phyloP scores from a whole-genome alignment of 2,797 vertebrate genomes.

The Thunnus albacares region DNA sequence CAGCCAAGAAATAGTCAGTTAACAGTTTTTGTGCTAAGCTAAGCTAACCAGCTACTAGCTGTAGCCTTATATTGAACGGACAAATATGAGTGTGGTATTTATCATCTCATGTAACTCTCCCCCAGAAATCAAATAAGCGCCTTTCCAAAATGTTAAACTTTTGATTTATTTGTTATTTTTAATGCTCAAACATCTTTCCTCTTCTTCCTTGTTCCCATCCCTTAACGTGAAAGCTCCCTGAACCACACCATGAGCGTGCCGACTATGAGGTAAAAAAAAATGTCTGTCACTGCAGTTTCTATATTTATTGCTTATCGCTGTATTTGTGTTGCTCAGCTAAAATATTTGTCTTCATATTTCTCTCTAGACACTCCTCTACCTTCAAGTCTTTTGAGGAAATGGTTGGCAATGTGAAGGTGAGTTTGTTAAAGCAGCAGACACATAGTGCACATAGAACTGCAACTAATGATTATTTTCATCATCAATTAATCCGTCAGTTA shows the following conservation, averaged over 20 bases:
- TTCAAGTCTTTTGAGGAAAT: conserved; percentile 97
- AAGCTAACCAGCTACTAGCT: too few relatives aligned
- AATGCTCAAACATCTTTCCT: not conserved
- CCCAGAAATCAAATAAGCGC: too few relatives aligned
- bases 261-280: conserved; percentile 86
- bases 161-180: not conserved
- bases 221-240: conserved; percentile 66
- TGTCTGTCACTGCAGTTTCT: not conserved
- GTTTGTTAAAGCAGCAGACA: not conserved
- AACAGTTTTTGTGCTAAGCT: too few relatives aligned
- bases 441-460: too few relatives aligned
- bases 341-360: not conserved
- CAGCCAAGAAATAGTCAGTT: too few relatives aligned
- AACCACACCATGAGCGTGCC: conserved; percentile 88
- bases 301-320: not conserved
- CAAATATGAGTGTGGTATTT: too few relatives aligned
- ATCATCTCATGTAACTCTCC: too few relatives aligned
- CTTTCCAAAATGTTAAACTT: too few relatives aligned
- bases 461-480: too few relatives aligned
- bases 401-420: conserved; percentile 93
- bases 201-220: not conserved
- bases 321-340: not conserved
- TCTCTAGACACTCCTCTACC: conserved; percentile 92
- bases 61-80: too few relatives aligned
- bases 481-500: too few relatives aligned